Percentiles rank a stretch among this genome's conserved stretches.
Conservation (phyloP, 2,888 invertebrate genomes). For the Ceraclea dissimilis region DNA sequence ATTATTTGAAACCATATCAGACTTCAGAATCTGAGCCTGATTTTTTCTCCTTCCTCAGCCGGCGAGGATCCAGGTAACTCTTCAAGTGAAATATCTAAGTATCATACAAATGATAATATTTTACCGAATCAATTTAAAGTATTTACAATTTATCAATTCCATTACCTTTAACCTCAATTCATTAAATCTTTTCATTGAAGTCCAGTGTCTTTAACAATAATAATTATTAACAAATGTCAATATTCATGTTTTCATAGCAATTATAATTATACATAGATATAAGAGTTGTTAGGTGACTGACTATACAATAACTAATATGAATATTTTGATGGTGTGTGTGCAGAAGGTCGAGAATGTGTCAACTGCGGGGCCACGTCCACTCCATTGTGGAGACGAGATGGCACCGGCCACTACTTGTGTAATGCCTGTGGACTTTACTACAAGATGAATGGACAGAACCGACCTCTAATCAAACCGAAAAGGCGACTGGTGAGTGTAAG, state of each 20-base stretch:
- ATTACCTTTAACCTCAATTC: no score
- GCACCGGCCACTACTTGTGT: conserved; percentile 96
- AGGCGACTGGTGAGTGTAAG: conserved; percentile 95
- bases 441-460: conserved; percentile 99
- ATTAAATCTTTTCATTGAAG: no score
- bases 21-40: conserved; percentile 27
- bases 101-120: no score
- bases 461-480: conserved; percentile 98
- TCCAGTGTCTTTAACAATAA: no score
- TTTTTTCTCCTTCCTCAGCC: conserved; percentile 51
- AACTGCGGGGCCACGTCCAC: conserved; percentile 99
- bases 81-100: conserved; percentile 4
- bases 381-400: conserved; percentile 95
- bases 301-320: background rate
- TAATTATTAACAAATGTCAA: no score
- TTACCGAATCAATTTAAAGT: no score
- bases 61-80: conserved; percentile 51
- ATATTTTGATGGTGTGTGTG: conserved; percentile 5
- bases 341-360: conserved; percentile 96
- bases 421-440: conserved; percentile 99
- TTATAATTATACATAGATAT: no score
- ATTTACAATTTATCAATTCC: no score
- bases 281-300: no score
- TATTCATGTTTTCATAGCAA: no score
- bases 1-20: conserved; percentile 12